These are phyloP conservation scores for Sisyra terminalis DNA, from an alignment of 2,888 invertebrate genomes.

Conservation along the genomic window DNA sequence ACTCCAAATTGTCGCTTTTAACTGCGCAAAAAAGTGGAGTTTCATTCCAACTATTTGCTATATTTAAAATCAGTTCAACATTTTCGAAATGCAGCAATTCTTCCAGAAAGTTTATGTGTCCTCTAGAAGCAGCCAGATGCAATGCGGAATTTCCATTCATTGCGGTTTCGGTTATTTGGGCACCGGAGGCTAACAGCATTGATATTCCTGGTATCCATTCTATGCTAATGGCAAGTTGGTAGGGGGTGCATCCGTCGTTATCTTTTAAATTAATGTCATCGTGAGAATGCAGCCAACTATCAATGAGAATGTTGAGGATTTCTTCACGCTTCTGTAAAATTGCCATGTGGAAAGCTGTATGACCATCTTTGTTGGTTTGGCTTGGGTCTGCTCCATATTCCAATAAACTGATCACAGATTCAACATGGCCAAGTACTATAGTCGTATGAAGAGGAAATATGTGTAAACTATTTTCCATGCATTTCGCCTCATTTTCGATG, in stretches of 20 bases:
- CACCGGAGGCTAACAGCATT: constrained; percentile 33
- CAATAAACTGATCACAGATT: constrained; percentile 28
- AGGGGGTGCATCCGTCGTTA: constrained; percentile 31
- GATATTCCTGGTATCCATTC: constrained; percentile 35
- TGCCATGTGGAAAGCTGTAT: constrained; percentile 34
- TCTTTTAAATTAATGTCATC: constrained; percentile 14
- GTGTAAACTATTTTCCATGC: not conserved
- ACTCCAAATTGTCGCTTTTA: constrained; percentile 26
- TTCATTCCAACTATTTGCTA: constrained; percentile 30
- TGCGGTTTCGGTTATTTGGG: constrained; percentile 26
- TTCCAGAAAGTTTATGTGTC: constrained; percentile 30
- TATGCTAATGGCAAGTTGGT: constrained; percentile 32
- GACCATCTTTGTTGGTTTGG: constrained; percentile 27
- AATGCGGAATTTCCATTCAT: constrained; percentile 34
- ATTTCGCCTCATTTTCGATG: constrained; percentile 16
- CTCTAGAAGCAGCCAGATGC: constrained; percentile 34
- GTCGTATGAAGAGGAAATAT: constrained; percentile 34
- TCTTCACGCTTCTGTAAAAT: constrained; percentile 28
- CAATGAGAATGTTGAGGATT: constrained; percentile 25
- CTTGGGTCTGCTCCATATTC: constrained; percentile 27
- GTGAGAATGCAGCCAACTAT: constrained; percentile 9
- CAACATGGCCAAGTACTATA: constrained; percentile 27
- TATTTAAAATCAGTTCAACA: constrained; percentile 27
- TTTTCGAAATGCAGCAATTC: constrained; percentile 34
- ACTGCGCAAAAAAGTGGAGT: constrained; percentile 33